Base-by-base conservation (phyloP, 35 echinoderm and acorn worm genomes). In the Eucidaris tribuloides region DNA sequence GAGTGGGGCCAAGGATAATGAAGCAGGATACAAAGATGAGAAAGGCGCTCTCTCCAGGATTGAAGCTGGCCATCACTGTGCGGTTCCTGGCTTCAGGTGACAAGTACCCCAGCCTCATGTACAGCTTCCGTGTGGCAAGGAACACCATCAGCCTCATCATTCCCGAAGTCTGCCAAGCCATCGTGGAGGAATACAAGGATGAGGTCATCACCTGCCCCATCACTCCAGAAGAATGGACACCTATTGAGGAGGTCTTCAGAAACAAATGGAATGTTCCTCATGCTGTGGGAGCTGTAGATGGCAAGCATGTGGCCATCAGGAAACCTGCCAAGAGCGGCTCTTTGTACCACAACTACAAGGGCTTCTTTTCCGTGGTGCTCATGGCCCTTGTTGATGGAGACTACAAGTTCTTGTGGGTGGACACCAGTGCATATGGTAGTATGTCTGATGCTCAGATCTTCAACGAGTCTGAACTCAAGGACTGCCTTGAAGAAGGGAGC, bases 11-110 rank as follows among this genome's bases (percentile, higher is more conserved):
- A 2, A 35, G 44, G 35, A 87, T 87, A 3, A 9, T 2, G 49
- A 87, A 87, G 37, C 25, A 87, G 37, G 61, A 87, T 43, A 87
- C 84, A 14, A 78, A 2, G 43, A 42, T 87, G 45, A 87, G 84
- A 39, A 32, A 11, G 0, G 23, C 84, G 2, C 54, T 87, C 22
- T 24, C 68, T 56, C 32, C 84, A 61, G 71, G 71, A 20, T 43
- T 38, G 40, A 72, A 72, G 66, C 66, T 72, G 7, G 66, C 40
- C 66, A 38, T 38, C 66, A 72, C 32, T 72, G 40, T 43, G 40
- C 4, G 66, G 66, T 72, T 72, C 40, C 31, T 72, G 66, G 66
- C 40, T 38, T 72, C 31, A 1, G 2, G 32, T 43, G 40, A 72
- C 40, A 43, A 72, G 1, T 72, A 43, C 13, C 2, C 31, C 0